Conservation (phyloP, 2,113 vertebrate species). For the Ctenodactylus gundi region DNA sequence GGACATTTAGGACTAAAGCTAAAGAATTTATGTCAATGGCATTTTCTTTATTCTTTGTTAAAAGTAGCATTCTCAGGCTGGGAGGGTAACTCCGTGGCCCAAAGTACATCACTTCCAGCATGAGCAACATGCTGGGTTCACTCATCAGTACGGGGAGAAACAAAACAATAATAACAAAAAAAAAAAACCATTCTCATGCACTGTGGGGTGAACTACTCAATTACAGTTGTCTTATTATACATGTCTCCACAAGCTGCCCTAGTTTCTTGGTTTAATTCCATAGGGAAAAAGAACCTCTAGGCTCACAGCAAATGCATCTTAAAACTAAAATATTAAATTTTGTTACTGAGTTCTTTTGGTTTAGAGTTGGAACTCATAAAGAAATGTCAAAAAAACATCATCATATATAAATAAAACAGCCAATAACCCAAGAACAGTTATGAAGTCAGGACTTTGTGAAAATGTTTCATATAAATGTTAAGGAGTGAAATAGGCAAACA, state of each 20-base stretch:
- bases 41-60: neutral
- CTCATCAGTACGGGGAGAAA: neutral
- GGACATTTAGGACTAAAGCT: neutral
- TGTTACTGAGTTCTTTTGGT: neutral
- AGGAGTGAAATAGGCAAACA: neutral
- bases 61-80: neutral
- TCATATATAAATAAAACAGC: neutral
- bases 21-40: neutral
- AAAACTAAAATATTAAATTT: conserved; percentile 34
- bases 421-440: neutral
- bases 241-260: neutral
- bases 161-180: neutral
- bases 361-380: conserved; percentile 10
- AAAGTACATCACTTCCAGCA: neutral
- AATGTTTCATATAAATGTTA: neutral
- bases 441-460: conserved; percentile 12
- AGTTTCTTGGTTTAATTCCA: neutral
- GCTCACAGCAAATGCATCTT: neutral
- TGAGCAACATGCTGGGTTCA: neutral
- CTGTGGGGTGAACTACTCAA: neutral
- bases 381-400: conserved; percentile 32
- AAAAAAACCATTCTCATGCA: neutral
- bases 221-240: neutral
- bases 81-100: too few species aligned
- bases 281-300: neutral